Percentiles rank a stretch among this genome's conserved stretches.
Evolutionary conservation across 2,797 vertebrate species (phyloP).

Genomic region (Neosilurus hyrtlii): DNA sequence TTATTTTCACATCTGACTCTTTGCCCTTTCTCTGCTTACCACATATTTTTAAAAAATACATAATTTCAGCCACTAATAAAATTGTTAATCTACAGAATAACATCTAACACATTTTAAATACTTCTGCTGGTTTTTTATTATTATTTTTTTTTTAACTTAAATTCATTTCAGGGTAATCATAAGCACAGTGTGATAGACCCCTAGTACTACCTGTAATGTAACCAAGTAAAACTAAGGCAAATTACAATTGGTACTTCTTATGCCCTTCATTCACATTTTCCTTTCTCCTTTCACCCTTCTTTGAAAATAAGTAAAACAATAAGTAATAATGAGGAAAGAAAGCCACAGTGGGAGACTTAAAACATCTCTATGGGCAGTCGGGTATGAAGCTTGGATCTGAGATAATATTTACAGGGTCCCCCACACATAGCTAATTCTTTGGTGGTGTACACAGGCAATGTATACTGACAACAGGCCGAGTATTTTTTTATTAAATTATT

Average conservation of each 20-base stretch:
- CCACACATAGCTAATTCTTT: not conserved
- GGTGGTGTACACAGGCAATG: not conserved
- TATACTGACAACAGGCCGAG: not conserved
- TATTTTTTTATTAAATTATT: not conserved
- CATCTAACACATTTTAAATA: not conserved
- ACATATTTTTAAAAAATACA: not conserved
- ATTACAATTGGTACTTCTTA: not conserved
- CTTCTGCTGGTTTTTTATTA: not conserved
- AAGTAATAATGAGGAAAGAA: not conserved
- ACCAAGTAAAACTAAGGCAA: not conserved
- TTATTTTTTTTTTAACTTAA: not conserved
- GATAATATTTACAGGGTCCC: not conserved
- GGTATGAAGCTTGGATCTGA: not conserved
- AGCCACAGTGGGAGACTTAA: not conserved
- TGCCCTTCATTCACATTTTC: not conserved
- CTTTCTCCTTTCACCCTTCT: no score
- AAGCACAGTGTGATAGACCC: not conserved
- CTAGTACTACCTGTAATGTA: not conserved
- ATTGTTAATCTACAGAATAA: slow-evolving; percentile 8
- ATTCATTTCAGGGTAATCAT: not conserved
- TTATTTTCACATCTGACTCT: slow-evolving; percentile 1
- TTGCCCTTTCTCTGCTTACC: not conserved
- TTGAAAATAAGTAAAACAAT: no score
- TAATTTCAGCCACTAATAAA: slow-evolving; percentile 3
- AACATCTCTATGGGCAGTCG: not conserved